Evolutionary conservation across 1,140 invertebrate genomes (phyloP).

Genomic region (Cardiocondyla obscurior): DNA sequence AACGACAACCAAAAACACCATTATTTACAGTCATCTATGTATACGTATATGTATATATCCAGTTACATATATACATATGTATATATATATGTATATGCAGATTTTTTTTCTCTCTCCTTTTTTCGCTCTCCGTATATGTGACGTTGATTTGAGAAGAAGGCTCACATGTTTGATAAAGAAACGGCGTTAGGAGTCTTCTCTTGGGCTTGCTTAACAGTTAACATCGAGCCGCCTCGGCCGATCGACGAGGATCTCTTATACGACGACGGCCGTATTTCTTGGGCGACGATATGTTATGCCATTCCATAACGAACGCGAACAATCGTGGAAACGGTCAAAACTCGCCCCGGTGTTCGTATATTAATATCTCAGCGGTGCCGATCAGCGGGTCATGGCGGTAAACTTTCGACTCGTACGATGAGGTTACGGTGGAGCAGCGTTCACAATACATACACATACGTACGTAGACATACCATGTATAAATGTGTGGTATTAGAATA

Average conservation of each 20-base stretch:
- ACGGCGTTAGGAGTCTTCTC: not conserved
- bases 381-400: slow-evolving; percentile 22
- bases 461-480: no score
- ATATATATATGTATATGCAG: slow-evolving; percentile 19
- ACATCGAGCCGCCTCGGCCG: not conserved
- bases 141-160: not conserved
- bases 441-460: no score
- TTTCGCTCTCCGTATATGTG: not conserved
- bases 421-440: slow-evolving; percentile 10
- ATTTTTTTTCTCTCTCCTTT: not conserved
- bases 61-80: not conserved
- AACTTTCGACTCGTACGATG: not conserved
- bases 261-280: not conserved
- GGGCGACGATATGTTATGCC: not conserved
- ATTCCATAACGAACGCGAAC: slow-evolving; percentile 28
- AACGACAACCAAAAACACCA: slow-evolving; percentile 65
- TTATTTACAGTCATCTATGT: slow-evolving; percentile 64
- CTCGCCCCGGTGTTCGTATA: not conserved
- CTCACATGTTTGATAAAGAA: slow-evolving; percentile 30
- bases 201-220: not conserved
- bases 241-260: not conserved
- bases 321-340: not conserved
- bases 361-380: not conserved
- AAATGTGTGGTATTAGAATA: no score
- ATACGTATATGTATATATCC: slow-evolving; percentile 23